A percentile compares a stretch with the other conserved stretches of the same genome.
phyloP scores from a whole-genome alignment of 2,113 vertebrate species.

The Eulemur macaco region DNA sequence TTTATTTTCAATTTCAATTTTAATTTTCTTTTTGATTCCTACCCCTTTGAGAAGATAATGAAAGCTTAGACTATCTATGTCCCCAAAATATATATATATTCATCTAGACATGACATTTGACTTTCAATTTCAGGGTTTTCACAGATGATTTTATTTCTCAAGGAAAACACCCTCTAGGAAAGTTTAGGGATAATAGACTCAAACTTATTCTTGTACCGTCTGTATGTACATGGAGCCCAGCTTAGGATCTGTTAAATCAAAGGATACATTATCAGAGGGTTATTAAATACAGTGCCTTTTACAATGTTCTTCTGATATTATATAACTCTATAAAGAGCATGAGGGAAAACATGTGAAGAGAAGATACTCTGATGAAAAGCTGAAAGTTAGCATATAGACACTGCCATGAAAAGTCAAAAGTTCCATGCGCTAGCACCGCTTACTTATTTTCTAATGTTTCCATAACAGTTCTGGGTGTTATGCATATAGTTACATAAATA shows the following conservation, averaged over 20 bases:
- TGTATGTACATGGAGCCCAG: background rate
- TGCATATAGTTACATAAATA: background rate
- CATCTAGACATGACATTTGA: background rate
- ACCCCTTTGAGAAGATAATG: background rate
- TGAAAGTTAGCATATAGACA: background rate
- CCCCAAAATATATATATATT: background rate
- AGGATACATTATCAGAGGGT: background rate
- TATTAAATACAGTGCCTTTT: background rate
- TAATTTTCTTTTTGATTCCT: background rate
- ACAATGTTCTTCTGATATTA: background rate
- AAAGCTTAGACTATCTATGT: background rate
- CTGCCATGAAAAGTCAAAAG: background rate
- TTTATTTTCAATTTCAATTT: background rate
- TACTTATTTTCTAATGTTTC: background rate
- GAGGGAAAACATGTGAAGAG: background rate
- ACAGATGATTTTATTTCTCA: background rate
- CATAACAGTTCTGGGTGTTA: too few species aligned
- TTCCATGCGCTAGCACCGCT: background rate
- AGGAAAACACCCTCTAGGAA: background rate
- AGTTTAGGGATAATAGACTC: background rate
- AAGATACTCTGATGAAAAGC: too few species aligned
- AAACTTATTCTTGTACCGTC: background rate
- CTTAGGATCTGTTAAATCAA: background rate
- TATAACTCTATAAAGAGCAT: background rate
- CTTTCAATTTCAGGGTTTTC: background rate